Evolutionary conservation across 1,140 invertebrate species (phyloP).

Genomic region (Nasonia vitripennis): DNA sequence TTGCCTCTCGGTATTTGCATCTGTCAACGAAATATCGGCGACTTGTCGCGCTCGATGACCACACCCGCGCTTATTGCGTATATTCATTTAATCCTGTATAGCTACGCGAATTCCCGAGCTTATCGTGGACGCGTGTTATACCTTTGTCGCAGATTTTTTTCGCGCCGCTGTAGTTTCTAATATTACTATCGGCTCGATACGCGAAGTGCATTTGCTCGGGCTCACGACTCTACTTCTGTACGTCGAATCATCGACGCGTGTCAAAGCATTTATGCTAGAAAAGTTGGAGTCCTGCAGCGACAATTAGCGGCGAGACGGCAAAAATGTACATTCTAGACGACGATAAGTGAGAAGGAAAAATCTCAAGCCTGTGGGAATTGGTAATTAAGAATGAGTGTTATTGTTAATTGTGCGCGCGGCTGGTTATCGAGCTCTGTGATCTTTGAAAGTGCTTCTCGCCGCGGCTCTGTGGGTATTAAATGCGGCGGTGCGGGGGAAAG

Average conservation of each 20-base stretch:
- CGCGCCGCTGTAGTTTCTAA: not conserved
- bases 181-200: constrained; percentile 28
- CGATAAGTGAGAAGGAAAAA: constrained; percentile 16
- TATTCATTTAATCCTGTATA: constrained; percentile 24
- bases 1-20: constrained; percentile 2
- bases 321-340: not conserved
- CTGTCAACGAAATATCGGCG: constrained; percentile 17
- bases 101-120: not conserved
- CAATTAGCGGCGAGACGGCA: not conserved
- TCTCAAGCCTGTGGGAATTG: constrained; percentile 4
- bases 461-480: not conserved
- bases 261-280: not conserved
- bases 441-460: not conserved
- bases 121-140: not conserved
- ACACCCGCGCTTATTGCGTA: constrained; percentile 20
- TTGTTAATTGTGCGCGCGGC: constrained; percentile 3
- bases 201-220: constrained; percentile 37
- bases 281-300: not conserved
- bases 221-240: not conserved
- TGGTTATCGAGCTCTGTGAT: not conserved
- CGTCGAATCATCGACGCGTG: constrained; percentile 31
- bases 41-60: constrained; percentile 9
- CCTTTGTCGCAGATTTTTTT: constrained; percentile 15
- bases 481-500: not conserved
- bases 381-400: constrained; percentile 29